Conservation (phyloP, 1,140 invertebrate species). For the Diprion similis region DNA sequence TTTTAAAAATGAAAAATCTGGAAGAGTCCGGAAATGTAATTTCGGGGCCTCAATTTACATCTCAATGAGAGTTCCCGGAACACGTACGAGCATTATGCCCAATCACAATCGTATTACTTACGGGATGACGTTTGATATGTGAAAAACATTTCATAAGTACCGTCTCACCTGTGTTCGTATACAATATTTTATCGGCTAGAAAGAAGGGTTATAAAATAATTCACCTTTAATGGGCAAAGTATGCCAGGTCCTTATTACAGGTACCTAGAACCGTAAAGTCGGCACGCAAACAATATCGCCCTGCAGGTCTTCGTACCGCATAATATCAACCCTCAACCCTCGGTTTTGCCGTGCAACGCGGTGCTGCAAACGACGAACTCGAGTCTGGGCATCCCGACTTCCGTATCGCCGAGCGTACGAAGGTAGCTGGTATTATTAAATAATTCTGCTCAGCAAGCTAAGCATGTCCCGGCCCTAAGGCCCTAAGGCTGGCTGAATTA, state of each 20-base stretch:
- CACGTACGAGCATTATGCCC: no score
- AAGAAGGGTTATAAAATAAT: conserved; percentile 39
- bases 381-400: background rate
- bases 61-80: no score
- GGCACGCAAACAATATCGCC: conserved; percentile 37
- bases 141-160: no score
- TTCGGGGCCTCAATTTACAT: no score
- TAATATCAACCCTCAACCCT: conserved; percentile 32
- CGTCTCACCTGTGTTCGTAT: background rate
- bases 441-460: conserved; percentile 41
- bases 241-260: conserved; percentile 28
- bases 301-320: conserved; percentile 26
- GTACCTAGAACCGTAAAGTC: conserved; percentile 38
- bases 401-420: background rate
- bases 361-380: background rate
- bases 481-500: conserved; percentile 29
- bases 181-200: background rate
- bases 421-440: conserved; percentile 37
- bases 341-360: background rate
- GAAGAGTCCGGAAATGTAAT: no score
- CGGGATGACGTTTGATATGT: no score
- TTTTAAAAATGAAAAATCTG: no score
- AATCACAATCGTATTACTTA: no score
- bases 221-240: conserved; percentile 38
- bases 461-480: conserved; percentile 32